These are phyloP conservation scores for Oasisia sp. DNA, from an alignment of 2,888 invertebrate genomes.

Conservation along the genomic window DNA sequence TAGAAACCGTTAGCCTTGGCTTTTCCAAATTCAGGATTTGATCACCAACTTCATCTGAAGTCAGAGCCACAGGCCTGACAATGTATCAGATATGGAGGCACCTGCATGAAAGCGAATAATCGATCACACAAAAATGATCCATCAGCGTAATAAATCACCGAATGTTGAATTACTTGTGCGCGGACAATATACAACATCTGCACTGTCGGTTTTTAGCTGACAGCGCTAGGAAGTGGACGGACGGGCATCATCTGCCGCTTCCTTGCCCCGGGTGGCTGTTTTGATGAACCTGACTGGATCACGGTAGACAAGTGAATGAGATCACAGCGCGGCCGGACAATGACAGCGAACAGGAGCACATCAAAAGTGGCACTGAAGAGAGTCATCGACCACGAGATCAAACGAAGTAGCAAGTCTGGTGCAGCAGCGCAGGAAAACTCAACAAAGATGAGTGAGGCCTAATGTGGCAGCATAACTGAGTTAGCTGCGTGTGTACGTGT, in stretches of 20 bases:
- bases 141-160: conserved; percentile 8
- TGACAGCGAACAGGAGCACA: background rate
- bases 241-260: background rate
- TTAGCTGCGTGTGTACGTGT: background rate
- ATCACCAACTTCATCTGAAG: background rate
- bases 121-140: conserved; percentile 10
- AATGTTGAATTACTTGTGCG: background rate
- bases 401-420: background rate
- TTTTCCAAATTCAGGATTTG: background rate
- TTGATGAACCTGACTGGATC: background rate
- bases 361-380: background rate
- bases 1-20: background rate
- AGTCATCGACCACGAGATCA: background rate
- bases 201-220: background rate
- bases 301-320: background rate
- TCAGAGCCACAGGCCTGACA: background rate
- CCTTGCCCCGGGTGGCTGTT: background rate
- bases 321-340: background rate
- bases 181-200: conserved; percentile 3
- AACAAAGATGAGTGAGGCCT: background rate
- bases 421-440: background rate
- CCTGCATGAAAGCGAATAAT: background rate
- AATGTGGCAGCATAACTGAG: background rate
- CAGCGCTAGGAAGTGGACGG: background rate
- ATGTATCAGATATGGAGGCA: background rate